Percentiles rank a stretch among this genome's conserved stretches.
phyloP scores from a whole-genome alignment of 2,797 vertebrate species.

The Hozukius guyotensis region DNA sequence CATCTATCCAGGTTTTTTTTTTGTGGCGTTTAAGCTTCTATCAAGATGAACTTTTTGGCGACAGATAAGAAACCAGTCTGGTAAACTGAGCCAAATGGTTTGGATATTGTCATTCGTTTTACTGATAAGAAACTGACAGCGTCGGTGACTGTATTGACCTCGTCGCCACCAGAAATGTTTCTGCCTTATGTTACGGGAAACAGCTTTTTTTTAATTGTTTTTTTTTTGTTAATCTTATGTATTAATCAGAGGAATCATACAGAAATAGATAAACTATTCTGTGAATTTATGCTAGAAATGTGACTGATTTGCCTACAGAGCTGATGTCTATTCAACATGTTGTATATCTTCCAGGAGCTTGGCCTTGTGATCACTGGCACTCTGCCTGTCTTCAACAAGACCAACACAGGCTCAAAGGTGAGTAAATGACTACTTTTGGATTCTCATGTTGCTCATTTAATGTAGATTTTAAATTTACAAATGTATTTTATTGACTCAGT shows the following conservation, averaged over 20 bases:
- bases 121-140: conserved; percentile 52
- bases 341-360: conserved; percentile 84
- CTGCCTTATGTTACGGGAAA: conserved; percentile 31
- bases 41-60: conserved; percentile 23
- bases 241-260: background rate
- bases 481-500: background rate
- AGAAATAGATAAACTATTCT: background rate
- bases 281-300: background rate
- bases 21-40: background rate
- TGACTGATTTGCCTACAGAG: conserved; percentile 15
- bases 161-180: conserved; percentile 27
- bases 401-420: conserved; percentile 79
- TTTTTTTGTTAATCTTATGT: background rate
- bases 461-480: background rate
- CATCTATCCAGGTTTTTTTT: background rate
- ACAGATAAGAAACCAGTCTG: conserved; percentile 51
- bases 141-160: conserved; percentile 27
- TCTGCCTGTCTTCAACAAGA: conserved; percentile 96
- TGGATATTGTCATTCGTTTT: conserved; percentile 42
- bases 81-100: conserved; percentile 45
- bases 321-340: background rate
- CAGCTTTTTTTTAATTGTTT: background rate
- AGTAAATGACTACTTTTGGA: background rate
- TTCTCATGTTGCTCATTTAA: background rate
- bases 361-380: conserved; percentile 98